phyloP scores from a whole-genome alignment of 2,113 vertebrate genomes.

The Panurus biarmicus region DNA sequence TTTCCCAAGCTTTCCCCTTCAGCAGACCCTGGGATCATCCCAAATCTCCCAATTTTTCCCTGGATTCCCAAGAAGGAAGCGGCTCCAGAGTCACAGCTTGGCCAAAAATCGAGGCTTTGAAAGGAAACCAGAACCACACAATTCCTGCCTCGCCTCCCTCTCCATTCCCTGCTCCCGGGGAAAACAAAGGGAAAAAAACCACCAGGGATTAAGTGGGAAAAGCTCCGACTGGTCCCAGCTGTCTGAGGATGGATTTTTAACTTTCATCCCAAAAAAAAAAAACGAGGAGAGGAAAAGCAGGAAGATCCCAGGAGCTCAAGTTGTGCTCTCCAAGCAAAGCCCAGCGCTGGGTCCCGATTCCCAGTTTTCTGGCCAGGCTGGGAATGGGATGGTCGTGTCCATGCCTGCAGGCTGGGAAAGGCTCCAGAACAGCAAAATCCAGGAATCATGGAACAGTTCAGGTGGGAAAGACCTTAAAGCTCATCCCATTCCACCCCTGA shows the following conservation, averaged over 20 bases:
- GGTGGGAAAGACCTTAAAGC: not conserved
- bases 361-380: not conserved
- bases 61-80: not conserved
- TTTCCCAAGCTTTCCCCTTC: not conserved
- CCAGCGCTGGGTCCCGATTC: not conserved
- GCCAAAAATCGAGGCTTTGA: not conserved
- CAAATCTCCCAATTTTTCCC: not conserved
- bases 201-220: not conserved
- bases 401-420: not conserved
- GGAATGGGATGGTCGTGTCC: not conserved
- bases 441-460: not conserved
- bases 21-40: not conserved
- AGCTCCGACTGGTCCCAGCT: not conserved
- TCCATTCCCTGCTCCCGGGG: not conserved
- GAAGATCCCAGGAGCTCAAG: not conserved
- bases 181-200: not conserved
- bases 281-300: not conserved
- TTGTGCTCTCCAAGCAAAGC: not conserved
- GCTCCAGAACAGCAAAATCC: not conserved
- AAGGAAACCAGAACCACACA: not conserved
- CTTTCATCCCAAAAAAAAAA: not conserved
- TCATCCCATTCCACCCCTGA: not conserved
- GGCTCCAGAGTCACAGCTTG: not conserved
- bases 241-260: not conserved
- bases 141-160: not conserved